A percentile compares a stretch with the other conserved stretches of the same genome.
These are phyloP conservation scores for Melanostoma scalare DNA, from an alignment of 2,888 invertebrate genomes.

Conservation along the genomic window DNA sequence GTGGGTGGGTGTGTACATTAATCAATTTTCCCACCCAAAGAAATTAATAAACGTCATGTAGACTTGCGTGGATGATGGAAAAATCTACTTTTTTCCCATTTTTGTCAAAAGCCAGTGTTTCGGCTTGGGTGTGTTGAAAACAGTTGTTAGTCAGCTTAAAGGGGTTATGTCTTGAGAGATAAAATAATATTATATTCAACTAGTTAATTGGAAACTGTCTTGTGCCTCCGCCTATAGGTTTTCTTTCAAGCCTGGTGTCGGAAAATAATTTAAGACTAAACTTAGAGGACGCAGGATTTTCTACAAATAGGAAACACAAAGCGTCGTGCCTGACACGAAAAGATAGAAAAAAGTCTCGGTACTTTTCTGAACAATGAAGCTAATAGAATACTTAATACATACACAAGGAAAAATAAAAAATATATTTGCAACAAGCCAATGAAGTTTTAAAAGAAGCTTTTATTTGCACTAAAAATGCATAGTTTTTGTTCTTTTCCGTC, in stretches of 20 bases:
- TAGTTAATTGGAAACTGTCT: slow-evolving; percentile 67
- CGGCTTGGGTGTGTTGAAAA: slow-evolving; percentile 37
- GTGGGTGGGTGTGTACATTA: slow-evolving; percentile 71
- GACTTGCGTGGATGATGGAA: slow-evolving; percentile 71
- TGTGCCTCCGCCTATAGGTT: slow-evolving; percentile 40
- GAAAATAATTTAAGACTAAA: no score
- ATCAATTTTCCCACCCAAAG: slow-evolving; percentile 71
- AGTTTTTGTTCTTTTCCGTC: no score
- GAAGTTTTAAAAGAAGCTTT: no score
- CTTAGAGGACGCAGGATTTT: no score
- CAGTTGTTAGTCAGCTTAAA: slow-evolving; percentile 32
- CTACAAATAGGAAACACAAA: no score
- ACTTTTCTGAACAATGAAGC: no score
- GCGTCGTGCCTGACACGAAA: no score
- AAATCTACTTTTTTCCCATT: slow-evolving; percentile 22
- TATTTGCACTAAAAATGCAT: no score
- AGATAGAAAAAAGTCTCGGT: no score
- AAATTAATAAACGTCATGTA: slow-evolving; percentile 72
- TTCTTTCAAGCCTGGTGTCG: neutral
- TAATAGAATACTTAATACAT: no score
- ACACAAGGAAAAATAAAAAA: no score
- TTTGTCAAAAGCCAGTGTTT: slow-evolving; percentile 24
- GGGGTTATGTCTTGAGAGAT: slow-evolving; percentile 56
- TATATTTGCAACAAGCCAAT: no score
- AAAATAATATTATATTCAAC: slow-evolving; percentile 53